These are phyloP conservation scores for Tenodera sinensis DNA, from an alignment of 2,888 invertebrate genomes.

Conservation along the genomic window DNA sequence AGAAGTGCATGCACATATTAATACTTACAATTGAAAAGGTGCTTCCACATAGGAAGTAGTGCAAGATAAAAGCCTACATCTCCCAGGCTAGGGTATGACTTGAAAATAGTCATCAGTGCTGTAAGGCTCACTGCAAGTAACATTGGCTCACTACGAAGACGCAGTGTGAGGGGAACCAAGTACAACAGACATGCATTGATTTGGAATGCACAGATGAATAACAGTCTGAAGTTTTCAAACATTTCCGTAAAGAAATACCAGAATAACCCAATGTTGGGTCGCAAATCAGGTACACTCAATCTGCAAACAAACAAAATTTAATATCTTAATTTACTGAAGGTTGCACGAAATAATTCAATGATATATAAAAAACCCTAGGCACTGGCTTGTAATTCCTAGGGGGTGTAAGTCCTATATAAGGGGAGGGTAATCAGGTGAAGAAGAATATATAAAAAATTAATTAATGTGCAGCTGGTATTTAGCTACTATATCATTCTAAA, in stretches of 20 bases:
- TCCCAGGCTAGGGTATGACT: constrained; percentile 94
- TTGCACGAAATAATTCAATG: too few relatives aligned
- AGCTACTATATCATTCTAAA: neutral
- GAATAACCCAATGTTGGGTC: constrained; percentile 95
- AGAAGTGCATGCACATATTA: neutral
- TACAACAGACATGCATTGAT: constrained; percentile 91
- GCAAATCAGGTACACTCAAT: constrained; percentile 85
- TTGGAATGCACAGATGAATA: constrained; percentile 96
- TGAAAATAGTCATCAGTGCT: constrained; percentile 84
- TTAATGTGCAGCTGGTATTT: neutral
- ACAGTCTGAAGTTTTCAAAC: constrained; percentile 96
- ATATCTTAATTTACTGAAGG: neutral
- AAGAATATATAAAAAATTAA: neutral
- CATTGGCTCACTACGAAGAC: constrained; percentile 75
- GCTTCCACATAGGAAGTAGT: constrained; percentile 86
- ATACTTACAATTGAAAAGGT: constrained; percentile 78
- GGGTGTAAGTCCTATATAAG: too few relatives aligned
- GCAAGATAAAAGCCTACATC: constrained; percentile 92
- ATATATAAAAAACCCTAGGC: too few relatives aligned
- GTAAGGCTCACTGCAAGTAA: constrained; percentile 74
- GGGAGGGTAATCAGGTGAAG: too few relatives aligned
- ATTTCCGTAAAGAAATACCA: constrained; percentile 99
- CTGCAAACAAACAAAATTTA: constrained; percentile 50
- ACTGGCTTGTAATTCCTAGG: too few relatives aligned
- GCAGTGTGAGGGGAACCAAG: constrained; percentile 78